Evolutionary conservation across 2,113 vertebrate genomes (phyloP).

Genomic region (Tautogolabrus adspersus): DNA sequence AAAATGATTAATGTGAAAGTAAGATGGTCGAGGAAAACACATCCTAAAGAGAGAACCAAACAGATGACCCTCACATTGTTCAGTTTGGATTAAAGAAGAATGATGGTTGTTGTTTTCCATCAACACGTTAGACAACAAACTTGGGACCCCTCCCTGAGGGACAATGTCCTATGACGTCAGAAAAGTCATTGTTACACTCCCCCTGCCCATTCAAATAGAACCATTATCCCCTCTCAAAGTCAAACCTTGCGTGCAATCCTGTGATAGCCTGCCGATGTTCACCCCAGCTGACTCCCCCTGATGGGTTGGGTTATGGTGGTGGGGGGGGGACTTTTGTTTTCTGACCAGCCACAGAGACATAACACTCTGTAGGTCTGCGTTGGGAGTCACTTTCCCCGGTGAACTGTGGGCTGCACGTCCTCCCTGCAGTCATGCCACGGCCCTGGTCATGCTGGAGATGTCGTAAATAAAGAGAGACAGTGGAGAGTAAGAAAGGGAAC

Average conservation of each 20-base stretch:
- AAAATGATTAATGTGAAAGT: background rate
- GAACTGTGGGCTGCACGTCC: constrained; percentile 31
- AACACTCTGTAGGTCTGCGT: constrained; percentile 27
- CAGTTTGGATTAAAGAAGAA: background rate
- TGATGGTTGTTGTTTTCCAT: constrained; percentile 41
- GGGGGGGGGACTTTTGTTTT: constrained; percentile 52
- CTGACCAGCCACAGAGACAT: constrained; percentile 42
- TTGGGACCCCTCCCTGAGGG: constrained; percentile 58
- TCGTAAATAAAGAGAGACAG: constrained; percentile 79
- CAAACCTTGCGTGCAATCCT: constrained; percentile 42
- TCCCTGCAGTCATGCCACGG: constrained; percentile 65
- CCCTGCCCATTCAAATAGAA: constrained; percentile 16
- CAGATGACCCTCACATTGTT: background rate
- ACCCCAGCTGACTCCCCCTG: constrained; percentile 62
- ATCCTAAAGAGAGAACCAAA: background rate
- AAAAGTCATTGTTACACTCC: constrained; percentile 57
- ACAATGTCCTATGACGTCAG: constrained; percentile 54
- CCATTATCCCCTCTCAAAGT: constrained; percentile 51
- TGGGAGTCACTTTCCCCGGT: constrained; percentile 34
- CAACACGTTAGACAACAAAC: constrained; percentile 62
- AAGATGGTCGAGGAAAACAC: background rate
- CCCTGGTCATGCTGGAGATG: constrained; percentile 68
- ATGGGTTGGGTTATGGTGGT: constrained; percentile 25
- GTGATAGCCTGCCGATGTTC: constrained; percentile 58
- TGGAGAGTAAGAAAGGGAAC: constrained; percentile 61